A percentile compares a stretch with the other conserved stretches of the same genome.
phyloP scores from a whole-genome alignment of 1,140 invertebrate genomes.

The Zaprionus gabonicus region DNA sequence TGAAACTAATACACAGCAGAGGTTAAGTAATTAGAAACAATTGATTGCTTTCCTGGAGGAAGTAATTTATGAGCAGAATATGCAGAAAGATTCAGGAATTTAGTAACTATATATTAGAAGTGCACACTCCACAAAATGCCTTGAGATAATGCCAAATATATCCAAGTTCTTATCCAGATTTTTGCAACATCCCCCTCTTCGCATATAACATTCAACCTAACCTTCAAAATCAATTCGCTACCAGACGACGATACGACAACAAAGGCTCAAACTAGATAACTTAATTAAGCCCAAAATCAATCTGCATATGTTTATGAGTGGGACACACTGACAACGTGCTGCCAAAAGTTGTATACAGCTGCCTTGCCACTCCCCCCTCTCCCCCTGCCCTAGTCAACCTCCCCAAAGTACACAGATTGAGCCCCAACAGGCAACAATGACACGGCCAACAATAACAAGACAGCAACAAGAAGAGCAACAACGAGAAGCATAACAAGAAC shows the following conservation, averaged over 20 bases:
- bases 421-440: slow-evolving; percentile 12
- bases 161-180: background rate
- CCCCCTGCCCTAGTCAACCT: slow-evolving; percentile 15
- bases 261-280: slow-evolving; percentile 58
- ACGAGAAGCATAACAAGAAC: slow-evolving; percentile 34
- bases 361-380: slow-evolving; percentile 1
- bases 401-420: slow-evolving; percentile 14
- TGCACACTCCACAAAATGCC: background rate
- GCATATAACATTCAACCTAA: slow-evolving; percentile 11
- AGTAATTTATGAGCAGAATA: background rate
- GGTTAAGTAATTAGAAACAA: background rate
- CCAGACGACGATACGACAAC: slow-evolving; percentile 44
- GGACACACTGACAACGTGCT: slow-evolving; percentile 32
- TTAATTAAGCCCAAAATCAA: slow-evolving; percentile 75
- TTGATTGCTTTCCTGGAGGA: background rate
- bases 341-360: slow-evolving; percentile 15
- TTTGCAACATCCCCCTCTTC: background rate
- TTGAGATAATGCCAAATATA: background rate
- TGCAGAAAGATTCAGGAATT: background rate
- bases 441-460: slow-evolving; percentile 17
- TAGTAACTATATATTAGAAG: background rate
- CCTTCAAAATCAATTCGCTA: slow-evolving; percentile 58
- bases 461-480: slow-evolving; percentile 21
- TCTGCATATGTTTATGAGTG: slow-evolving; percentile 66
- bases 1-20: background rate